Evolutionary conservation across 2,113 vertebrate species (phyloP).

Genomic region (Eptesicus fuscus): DNA sequence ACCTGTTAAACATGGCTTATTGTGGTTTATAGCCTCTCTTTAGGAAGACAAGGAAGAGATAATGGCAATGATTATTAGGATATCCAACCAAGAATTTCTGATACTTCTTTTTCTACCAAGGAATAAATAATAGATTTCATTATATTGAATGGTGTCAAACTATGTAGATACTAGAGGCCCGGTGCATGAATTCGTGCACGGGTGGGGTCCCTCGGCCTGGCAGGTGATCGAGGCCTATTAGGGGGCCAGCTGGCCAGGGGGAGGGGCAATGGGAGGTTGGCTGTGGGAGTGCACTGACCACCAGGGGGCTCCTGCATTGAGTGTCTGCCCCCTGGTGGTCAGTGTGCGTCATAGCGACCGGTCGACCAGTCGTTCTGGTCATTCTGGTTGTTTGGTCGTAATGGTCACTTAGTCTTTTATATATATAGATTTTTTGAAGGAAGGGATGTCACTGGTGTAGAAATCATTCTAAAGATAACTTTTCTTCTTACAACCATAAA

Average conservation of each 20-base stretch:
- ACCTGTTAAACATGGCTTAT: not conserved
- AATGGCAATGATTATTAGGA: not conserved
- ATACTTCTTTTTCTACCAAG: not conserved
- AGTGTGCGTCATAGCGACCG: fast-evolving
- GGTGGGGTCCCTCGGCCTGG: no score
- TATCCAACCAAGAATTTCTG: not conserved
- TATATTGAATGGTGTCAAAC: not conserved
- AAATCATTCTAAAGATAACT: not conserved
- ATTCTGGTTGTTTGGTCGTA: no score
- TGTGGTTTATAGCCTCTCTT: not conserved
- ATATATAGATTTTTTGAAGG: not conserved
- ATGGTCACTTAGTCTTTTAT: no score
- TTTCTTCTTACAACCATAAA: not conserved
- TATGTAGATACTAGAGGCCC: not conserved
- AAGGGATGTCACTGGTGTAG: not conserved
- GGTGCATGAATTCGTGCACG: fast-evolving
- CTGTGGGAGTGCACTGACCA: no score
- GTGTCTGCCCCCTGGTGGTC: no score
- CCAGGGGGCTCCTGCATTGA: no score
- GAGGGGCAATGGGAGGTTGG: no score
- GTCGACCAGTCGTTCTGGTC: no score
- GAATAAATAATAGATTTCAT: not conserved
- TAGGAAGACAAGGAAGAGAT: not conserved
- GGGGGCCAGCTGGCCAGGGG: no score
- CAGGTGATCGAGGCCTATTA: no score